Evolutionary conservation across 2,888 invertebrate species (phyloP), one percentile per base, ranked within the genome.

Genomic region (Drosophila borealis): DNA sequence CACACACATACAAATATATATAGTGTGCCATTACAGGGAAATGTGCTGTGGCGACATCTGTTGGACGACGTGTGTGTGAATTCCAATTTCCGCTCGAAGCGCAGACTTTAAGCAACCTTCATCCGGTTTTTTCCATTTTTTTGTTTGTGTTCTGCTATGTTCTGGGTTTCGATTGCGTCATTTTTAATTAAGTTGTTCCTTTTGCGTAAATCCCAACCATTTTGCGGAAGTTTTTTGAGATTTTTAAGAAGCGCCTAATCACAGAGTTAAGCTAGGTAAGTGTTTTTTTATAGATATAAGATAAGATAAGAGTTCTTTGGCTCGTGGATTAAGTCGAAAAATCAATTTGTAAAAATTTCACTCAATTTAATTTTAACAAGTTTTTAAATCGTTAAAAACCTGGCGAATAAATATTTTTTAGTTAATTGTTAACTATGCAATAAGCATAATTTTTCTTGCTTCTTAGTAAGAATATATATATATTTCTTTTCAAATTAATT

Each of bases 21-120:
- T 14, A 44, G 54, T 44, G 55, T 19, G 36, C 45, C 17, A 45
- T 55, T 45, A 36, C 25, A 36, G 19, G 29, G 9, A 41, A 44
- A 42, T 39, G 51, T 59, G 42, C 44, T 44, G 41, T 60, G 72
- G 76, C 74, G 78, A 77, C 87, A 81, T 80, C 82, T 82, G 82
- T 76, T 72, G 76, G 67, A 45, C 71, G 60, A 60, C 69, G 64
- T 53, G 64, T 67, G 78, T 67, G 78, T 74, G 74, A 45, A 66
- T 67, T 82, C 66, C 69, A 71, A 82, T 88, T 88, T 88, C 85
- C 82, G 76, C 46, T 51, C 41, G 39, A 51, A 48, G 45, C 63
- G 46, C 55, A 50, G 59, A 63, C 56, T 64, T 74, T 57, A 70
- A 74, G 62, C 63, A 53, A 44, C 57, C 42, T 33, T 59, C 37